These are phyloP conservation scores for Axinella damicornis DNA, from an alignment of 37 sponge, comb jelly and placozoan species.

Conservation along the genomic window DNA sequence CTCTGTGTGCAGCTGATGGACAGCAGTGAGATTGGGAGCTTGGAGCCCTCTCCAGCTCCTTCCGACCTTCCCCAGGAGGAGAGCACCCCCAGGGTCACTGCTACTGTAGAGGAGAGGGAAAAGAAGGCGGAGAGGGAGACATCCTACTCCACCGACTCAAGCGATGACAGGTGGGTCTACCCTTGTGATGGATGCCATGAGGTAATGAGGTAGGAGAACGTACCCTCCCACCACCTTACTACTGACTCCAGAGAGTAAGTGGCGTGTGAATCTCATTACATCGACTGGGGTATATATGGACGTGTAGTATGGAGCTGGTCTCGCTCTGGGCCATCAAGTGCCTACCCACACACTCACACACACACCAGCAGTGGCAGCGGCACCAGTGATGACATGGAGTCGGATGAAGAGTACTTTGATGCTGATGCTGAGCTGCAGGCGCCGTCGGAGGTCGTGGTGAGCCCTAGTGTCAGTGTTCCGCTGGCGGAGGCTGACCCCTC, in stretches of 20 bases:
- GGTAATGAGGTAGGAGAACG: too few species aligned
- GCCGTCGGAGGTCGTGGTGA: not conserved
- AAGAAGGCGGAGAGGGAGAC: not conserved
- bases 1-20: not conserved
- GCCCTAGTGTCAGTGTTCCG: slow-evolving; percentile 44
- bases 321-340: too few species aligned
- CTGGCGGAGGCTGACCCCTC: slow-evolving; percentile 65
- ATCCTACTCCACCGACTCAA: not conserved
- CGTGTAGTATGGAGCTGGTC: too few species aligned
- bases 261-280: too few species aligned
- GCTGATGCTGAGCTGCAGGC: slow-evolving; percentile 50
- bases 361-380: not conserved
- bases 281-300: too few species aligned
- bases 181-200: too few species aligned
- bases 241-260: too few species aligned
- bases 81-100: too few species aligned
- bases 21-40: too few species aligned
- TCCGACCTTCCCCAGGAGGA: not conserved
- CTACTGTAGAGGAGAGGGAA: not conserved
- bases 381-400: slow-evolving; percentile 25
- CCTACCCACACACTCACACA: not conserved
- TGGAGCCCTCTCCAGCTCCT: not conserved
- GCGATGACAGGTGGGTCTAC: slow-evolving; percentile 17
- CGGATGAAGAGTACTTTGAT: slow-evolving; percentile 67
- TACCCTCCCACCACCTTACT: too few species aligned